A percentile compares a stretch with the other conserved stretches of the same genome.
Evolutionary conservation across 2,797 vertebrate genomes (phyloP).

Genomic region (Alosa sapidissima): DNA sequence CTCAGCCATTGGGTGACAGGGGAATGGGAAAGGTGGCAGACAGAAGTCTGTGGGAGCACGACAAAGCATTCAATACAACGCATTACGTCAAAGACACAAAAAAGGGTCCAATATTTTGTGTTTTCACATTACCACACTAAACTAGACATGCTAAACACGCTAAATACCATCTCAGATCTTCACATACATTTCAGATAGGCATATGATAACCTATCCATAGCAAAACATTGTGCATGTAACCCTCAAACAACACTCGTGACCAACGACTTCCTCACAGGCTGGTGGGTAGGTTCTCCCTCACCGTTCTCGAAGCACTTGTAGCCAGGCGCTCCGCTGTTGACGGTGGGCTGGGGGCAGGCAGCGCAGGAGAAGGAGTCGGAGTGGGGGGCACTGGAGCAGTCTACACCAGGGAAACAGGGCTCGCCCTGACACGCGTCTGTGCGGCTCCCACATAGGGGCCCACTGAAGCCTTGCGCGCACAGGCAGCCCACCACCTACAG

Average conservation of each 20-base stretch:
- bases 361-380: constrained; percentile 69
- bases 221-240: not conserved
- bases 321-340: constrained; percentile 65
- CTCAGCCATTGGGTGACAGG: constrained; percentile 75
- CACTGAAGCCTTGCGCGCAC: constrained; percentile 73
- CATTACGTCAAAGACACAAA: too few relatives aligned
- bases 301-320: constrained; percentile 83
- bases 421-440: constrained; percentile 68
- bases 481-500: constrained; percentile 76
- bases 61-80: not conserved
- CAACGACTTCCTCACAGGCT: not conserved
- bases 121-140: too few relatives aligned
- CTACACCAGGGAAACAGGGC: constrained; percentile 76
- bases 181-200: too few relatives aligned
- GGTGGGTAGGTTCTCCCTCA: constrained; percentile 47
- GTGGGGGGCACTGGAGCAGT: constrained; percentile 57
- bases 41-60: constrained; percentile 72
- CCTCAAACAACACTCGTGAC: not conserved
- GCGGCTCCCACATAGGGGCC: constrained; percentile 69
- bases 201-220: too few relatives aligned
- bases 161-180: too few relatives aligned
- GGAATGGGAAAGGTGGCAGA: constrained; percentile 72
- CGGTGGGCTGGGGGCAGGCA: constrained; percentile 68
- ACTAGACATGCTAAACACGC: too few relatives aligned
- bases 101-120: too few relatives aligned